Evolutionary conservation across 2,797 vertebrate genomes (phyloP).

Genomic region (Helarctos malayanus): DNA sequence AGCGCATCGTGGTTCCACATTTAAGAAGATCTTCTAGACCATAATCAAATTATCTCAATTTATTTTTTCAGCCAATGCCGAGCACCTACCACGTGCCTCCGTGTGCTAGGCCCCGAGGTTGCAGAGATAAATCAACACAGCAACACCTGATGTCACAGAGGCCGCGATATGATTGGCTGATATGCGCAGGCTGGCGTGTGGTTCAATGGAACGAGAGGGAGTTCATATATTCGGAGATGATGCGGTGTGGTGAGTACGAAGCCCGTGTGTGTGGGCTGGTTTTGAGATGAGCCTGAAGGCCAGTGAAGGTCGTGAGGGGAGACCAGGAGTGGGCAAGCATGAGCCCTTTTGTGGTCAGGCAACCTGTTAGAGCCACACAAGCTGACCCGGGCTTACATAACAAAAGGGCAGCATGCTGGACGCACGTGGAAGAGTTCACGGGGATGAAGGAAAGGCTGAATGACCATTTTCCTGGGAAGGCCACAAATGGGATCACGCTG

Average conservation of each 20-base stretch:
- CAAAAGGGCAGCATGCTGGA: accelerated
- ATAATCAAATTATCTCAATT: not conserved
- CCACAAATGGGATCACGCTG: not conserved
- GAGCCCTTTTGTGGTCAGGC: not conserved
- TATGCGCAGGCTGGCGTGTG: too few relatives aligned
- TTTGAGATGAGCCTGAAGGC: not conserved
- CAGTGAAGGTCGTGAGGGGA: not conserved
- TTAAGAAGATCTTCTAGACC: not conserved
- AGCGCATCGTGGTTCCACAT: accelerated
- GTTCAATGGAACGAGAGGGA: not conserved
- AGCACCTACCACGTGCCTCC: not conserved
- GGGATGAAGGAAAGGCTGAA: not conserved
- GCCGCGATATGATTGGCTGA: not conserved
- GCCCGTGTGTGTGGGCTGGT: too few relatives aligned
- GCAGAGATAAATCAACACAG: not conserved
- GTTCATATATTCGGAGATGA: not conserved
- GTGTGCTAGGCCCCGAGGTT: not conserved
- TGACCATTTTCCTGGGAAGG: not conserved
- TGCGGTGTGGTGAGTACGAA: not conserved
- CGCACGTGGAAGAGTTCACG: accelerated
- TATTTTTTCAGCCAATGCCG: not conserved
- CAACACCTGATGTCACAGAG: too few relatives aligned
- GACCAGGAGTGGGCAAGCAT: not conserved
- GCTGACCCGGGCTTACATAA: accelerated
- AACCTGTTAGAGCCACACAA: too few relatives aligned